Base-by-base conservation (phyloP, 2,888 invertebrate genomes). In the Phasia obesa region DNA sequence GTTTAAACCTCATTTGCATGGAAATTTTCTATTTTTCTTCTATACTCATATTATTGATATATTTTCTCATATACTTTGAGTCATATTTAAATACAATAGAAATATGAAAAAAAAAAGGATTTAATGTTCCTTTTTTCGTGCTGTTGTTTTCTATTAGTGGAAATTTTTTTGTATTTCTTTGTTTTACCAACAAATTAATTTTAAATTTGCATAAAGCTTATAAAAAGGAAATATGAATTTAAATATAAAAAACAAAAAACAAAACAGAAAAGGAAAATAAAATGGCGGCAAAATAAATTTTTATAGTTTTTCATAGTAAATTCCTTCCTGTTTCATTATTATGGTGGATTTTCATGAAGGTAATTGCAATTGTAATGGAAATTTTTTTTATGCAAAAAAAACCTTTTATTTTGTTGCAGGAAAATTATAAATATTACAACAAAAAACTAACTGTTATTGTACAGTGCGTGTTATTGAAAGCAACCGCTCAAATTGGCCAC, bases 321-420 rank as follows among this genome's bases (percentile, higher is more conserved):
- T 42, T 35, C 53, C 3, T 42, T 42, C 38, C 38, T 42, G 38
- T 1, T 42, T n/a, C 6, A 27, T 27, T 27, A 27, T 27, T 76
- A 25, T 27, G 60, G 67, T 69, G 13, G 42, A 42, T 62, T 42
- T 19, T 62, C 35, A 57, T 71, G n/a, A 47, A 62, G 47, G 65
- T 70, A 79, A 79, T 79, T 73, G 70, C 59, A 73, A 53, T 62
- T 64, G 65, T 25, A 79, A 65, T 17, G 71, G 27, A 73, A 73
- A 65, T 79, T 59, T 42, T n/a, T 71, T 70, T 49, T 71, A 25
- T 35, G 25, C 25, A 44, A 19, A 42, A 25, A 25, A 38, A 42
- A 9, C 49, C 9, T 3, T 13, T 38, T n/a, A 23, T 35, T 13
- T 27, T 17, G 25, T 23, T 19, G n/a, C 31, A 49, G 31, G 15